Percentiles rank a stretch among this genome's conserved stretches.
phyloP scores from a whole-genome alignment of 2,113 vertebrate genomes.

The Melanocharis versteri region DNA sequence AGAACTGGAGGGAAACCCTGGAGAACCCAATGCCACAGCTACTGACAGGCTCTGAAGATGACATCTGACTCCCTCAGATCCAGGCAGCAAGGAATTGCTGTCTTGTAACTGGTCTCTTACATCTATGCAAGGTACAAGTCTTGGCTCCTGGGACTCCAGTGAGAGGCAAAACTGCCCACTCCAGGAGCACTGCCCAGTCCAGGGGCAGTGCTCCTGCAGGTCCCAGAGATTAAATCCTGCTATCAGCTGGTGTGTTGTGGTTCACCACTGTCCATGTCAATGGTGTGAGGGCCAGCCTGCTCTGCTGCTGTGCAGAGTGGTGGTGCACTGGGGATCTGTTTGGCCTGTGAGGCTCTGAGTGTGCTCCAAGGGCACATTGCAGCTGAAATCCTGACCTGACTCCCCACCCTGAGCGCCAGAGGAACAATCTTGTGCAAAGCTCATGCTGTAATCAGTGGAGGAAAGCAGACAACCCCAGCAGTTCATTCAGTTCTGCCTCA shows the following conservation, averaged over 20 bases:
- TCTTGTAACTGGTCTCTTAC: background rate
- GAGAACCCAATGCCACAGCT: background rate
- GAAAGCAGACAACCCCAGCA: background rate
- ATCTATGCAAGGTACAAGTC: background rate
- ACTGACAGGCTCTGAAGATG: background rate
- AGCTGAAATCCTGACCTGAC: background rate
- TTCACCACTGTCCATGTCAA: background rate
- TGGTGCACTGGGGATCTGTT: fast-evolving
- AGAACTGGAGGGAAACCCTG: background rate
- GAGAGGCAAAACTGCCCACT: background rate
- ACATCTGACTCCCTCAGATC: background rate
- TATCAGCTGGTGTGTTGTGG: background rate
- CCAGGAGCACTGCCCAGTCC: background rate
- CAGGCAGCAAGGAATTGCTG: background rate
- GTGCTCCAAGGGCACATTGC: background rate
- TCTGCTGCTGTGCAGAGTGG: background rate
- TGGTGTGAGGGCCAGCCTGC: background rate
- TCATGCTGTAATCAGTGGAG: background rate
- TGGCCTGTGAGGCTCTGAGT: background rate
- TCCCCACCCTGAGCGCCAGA: fast-evolving
- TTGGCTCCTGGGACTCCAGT: background rate
- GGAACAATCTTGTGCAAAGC: fast-evolving
- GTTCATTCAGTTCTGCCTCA: background rate
- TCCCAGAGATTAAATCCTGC: background rate
- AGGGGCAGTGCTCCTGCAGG: background rate